Base-by-base conservation (phyloP, 1,140 invertebrate species). In the Philotrypesis tridentata region DNA sequence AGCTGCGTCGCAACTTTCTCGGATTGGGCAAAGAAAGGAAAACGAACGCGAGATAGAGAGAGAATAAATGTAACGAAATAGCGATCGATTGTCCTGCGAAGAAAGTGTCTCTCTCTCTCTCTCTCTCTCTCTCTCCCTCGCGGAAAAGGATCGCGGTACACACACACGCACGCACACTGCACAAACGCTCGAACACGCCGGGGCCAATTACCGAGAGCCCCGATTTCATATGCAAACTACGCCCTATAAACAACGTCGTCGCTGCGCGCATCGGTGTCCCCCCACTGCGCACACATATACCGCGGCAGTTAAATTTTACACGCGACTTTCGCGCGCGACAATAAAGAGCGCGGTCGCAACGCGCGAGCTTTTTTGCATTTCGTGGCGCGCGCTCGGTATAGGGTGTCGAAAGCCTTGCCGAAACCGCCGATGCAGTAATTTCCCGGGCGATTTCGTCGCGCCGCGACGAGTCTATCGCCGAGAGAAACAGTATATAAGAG, bases 21-120 rank as follows among this genome's bases (percentile, higher is more conserved):
- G 80, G 25, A 78, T 82, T 82, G 68, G 73, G 80, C 68, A 82
- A 82, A 82, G 80, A 82, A 82, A 82, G 74, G 74, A 77, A 82
- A 82, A 77, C 23, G 48, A 67, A 48, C 75, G 80, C 31, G 55
- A 77, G 73, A 73, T n/a, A n/a, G n/a, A n/a, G n/a, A n/a, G n/a
- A n/a, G n/a, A n/a, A 82, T 82, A 82, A 78, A 82, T 78, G 78
- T 82, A 82, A 82, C 80, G 74, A 82, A 82, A 82, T 82, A 74
- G 75, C 31, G 48, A 27, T 65, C n/a, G 63, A 77, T 78, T 78
- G 80, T 78, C 43, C 77, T 7, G n/a, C n/a, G 67, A 81, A 81
- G 79, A 81, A 81, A 81, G 79, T 75, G 9, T 37, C 48, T 60
- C 60, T n/a, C n/a, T n/a, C n/a, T n/a, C n/a, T n/a, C n/a, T n/a